Evolutionary conservation across 2,113 vertebrate genomes (phyloP), one percentile per base, ranked within the genome.

Genomic region (Pogona vitticeps): DNA sequence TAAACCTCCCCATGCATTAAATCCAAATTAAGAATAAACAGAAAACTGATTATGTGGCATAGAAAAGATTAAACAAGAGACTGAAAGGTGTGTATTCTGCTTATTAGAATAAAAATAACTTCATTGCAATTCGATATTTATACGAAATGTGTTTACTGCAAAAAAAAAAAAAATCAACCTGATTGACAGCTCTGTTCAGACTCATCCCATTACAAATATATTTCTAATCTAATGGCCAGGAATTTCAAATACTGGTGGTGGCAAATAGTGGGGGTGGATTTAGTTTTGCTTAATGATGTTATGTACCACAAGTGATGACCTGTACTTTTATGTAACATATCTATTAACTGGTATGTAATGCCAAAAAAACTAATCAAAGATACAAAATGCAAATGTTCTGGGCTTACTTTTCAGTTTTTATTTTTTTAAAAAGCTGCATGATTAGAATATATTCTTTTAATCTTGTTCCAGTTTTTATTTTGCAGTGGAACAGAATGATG

Each of bases 321-420:
- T 84, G 63, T 40, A 65, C 65, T 77, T 88, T 89, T 26, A 18
- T 8, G 71, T 2, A 59, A 76, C 75, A 38, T 38, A 76, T 46
- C 6, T 31, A 73, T n/a, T 89, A 85, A 84, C 83, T 31, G 80
- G 82, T 79, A 88, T 82, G 83, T 87, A 90, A 87, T 91, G 90
- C 84, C 79, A 89, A 90, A 80, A 81, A 89, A 52, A 1, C 92
- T 90, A 93, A 81, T 83, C 84, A 83, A 88, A 77, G 76, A 83
- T 90, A 88, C 89, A 80, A 33, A 23, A 18, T 72, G 38, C 28
- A 46, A 28, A 75, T 46, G 46, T 15, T 77, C 38, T 38, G n/a
- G 76, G 23, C 65, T 78, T 56, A 46, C 26, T 70, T 70, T 68
- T 76, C 31, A 68, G 56, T 63, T 76, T 52, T 52, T 52, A 13